Evolutionary conservation across 1,140 invertebrate species (phyloP).

Genomic region (Episyrphus balteatus): DNA sequence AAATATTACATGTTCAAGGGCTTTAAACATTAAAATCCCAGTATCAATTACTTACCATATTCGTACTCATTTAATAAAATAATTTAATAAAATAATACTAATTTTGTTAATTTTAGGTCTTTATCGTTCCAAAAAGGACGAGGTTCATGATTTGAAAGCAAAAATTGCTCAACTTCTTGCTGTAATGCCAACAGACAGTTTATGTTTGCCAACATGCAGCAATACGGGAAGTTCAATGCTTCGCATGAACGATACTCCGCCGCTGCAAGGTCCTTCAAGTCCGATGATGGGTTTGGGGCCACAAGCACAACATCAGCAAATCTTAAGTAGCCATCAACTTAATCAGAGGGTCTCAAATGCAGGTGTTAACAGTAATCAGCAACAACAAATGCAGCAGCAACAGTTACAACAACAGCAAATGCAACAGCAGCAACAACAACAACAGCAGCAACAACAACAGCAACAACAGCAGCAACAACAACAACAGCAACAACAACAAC

Average conservation of each 20-base stretch:
- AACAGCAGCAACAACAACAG: slow-evolving; percentile 19
- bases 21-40: background rate
- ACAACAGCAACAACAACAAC: slow-evolving; percentile 3
- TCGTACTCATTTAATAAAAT: too few species aligned
- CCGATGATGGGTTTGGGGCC: slow-evolving; percentile 21
- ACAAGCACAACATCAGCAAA: slow-evolving; percentile 10
- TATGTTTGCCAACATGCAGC: slow-evolving; percentile 40
- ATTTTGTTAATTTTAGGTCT: slow-evolving; percentile 46
- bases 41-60: too few species aligned
- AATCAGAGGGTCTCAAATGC: slow-evolving; percentile 37
- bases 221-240: slow-evolving; percentile 28
- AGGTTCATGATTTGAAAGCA: slow-evolving; percentile 80
- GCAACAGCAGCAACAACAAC: slow-evolving; percentile 20
- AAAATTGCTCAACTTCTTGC: slow-evolving; percentile 86
- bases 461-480: slow-evolving; percentile 17
- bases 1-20: background rate
- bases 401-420: background rate
- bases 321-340: slow-evolving; percentile 17
- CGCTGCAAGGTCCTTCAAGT: slow-evolving; percentile 29
- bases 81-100: background rate
- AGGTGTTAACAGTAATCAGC: slow-evolving; percentile 20
- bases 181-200: slow-evolving; percentile 71
- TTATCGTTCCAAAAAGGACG: slow-evolving; percentile 73
- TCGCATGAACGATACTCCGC: slow-evolving; percentile 34
- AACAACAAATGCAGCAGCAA: too few species aligned